Evolutionary conservation across 2,113 vertebrate species (phyloP).

Genomic region (Mungos mungo): DNA sequence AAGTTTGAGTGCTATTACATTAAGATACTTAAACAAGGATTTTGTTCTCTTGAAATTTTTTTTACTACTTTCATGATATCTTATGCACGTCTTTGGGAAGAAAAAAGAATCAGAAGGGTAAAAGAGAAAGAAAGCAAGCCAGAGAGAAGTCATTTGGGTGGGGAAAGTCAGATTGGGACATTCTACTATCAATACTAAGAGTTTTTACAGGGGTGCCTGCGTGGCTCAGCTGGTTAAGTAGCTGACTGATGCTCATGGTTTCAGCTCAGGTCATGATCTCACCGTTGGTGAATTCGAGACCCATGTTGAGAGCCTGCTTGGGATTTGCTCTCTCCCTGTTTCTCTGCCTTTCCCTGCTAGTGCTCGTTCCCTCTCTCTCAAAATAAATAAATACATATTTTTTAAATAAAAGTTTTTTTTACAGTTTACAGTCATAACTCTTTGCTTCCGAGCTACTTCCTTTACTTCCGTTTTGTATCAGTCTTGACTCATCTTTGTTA

Average conservation of each 20-base stretch:
- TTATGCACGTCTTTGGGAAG: not conserved
- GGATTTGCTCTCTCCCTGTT: too few relatives aligned
- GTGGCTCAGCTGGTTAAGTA: too few relatives aligned
- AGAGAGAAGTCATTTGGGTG: not conserved
- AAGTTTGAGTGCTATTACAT: not conserved
- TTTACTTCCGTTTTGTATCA: not conserved
- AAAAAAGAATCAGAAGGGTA: not conserved
- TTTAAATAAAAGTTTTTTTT: not conserved
- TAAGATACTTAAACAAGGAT: not conserved
- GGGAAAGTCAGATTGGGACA: not conserved
- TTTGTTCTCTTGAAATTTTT: not conserved
- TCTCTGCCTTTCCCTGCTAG: too few relatives aligned
- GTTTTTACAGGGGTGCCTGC: not conserved
- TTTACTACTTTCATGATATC: not conserved
- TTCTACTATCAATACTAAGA: not conserved
- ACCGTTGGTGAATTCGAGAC: too few relatives aligned
- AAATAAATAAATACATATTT: too few relatives aligned
- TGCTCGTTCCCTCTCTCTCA: too few relatives aligned
- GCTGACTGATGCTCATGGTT: too few relatives aligned
- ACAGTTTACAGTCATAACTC: not conserved
- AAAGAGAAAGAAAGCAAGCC: not conserved
- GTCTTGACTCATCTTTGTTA: not conserved
- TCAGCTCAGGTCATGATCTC: too few relatives aligned
- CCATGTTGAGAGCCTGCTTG: too few relatives aligned
- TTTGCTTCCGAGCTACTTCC: slow-evolving; percentile 2